phyloP scores from a whole-genome alignment of 2,113 vertebrate species.

The Pontoporia blainvillei region DNA sequence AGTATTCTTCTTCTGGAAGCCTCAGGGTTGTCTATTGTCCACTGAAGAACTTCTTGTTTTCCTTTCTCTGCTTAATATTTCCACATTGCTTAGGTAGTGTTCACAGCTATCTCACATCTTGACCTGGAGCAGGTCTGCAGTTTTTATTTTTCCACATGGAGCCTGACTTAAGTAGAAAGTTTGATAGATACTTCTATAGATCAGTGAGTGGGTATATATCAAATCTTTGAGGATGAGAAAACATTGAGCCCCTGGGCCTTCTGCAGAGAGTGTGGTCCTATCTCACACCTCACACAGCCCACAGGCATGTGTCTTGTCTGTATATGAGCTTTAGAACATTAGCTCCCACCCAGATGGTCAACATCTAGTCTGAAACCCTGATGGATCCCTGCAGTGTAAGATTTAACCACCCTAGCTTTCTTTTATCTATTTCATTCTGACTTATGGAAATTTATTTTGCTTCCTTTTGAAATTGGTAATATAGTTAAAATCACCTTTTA shows the following conservation, averaged over 20 bases:
- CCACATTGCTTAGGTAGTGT: not conserved
- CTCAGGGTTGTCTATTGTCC: not conserved
- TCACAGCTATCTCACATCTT: not conserved
- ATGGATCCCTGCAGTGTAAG: not conserved
- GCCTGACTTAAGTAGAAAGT: not conserved
- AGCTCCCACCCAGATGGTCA: not conserved
- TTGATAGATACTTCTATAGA: not conserved
- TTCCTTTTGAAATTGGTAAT: not conserved
- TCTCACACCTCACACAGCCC: not conserved
- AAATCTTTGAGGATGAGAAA: not conserved
- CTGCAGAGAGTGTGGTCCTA: not conserved
- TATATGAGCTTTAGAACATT: not conserved
- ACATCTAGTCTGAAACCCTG: not conserved
- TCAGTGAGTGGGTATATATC: not conserved
- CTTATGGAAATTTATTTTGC: not conserved
- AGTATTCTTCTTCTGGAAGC: not conserved
- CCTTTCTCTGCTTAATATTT: not conserved
- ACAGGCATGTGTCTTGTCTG: not conserved
- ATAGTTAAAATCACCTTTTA: not conserved
- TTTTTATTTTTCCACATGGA: not conserved
- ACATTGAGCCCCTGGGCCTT: not conserved
- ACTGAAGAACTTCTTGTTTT: not conserved
- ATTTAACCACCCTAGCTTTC: not conserved
- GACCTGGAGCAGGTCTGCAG: not conserved
- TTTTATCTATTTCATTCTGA: not conserved